A percentile compares a stretch with the other conserved stretches of the same genome.
phyloP scores from a whole-genome alignment of 2,888 invertebrate genomes.

The Laspeyria flexula region DNA sequence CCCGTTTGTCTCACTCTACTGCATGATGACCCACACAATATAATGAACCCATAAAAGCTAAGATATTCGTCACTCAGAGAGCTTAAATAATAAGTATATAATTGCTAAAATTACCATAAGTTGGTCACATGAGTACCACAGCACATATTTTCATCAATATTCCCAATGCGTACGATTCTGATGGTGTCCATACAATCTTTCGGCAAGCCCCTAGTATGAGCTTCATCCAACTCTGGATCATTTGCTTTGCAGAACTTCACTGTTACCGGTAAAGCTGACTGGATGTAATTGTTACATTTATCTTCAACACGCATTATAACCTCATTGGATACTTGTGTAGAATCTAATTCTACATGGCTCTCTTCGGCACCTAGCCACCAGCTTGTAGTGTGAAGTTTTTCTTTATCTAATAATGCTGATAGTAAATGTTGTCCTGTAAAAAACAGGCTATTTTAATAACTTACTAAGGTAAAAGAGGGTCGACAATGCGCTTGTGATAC shows the following conservation, averaged over 20 bases:
- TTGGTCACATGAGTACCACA: slow-evolving; percentile 95
- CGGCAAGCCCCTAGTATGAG: slow-evolving; percentile 90
- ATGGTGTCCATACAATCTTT: slow-evolving; percentile 92
- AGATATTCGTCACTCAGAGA: too few relatives aligned
- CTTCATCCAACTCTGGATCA: slow-evolving; percentile 86
- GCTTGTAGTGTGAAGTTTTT: slow-evolving; percentile 89
- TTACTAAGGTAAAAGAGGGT: too few relatives aligned
- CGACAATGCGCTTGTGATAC: too few relatives aligned
- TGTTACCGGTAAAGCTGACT: slow-evolving; percentile 86
- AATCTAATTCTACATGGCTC: slow-evolving; percentile 89
- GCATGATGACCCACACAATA: too few relatives aligned
- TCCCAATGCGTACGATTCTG: slow-evolving; percentile 91
- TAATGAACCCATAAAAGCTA: too few relatives aligned
- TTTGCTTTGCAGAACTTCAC: slow-evolving; percentile 87
- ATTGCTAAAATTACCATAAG: too few relatives aligned
- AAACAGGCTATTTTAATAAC: neutral
- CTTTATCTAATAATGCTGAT: slow-evolving; percentile 90
- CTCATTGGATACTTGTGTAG: slow-evolving; percentile 80
- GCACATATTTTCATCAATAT: slow-evolving; percentile 93
- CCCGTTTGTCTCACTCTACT: too few relatives aligned
- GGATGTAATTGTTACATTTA: slow-evolving; percentile 89
- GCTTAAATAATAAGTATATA: too few relatives aligned
- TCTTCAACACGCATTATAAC: slow-evolving; percentile 85
- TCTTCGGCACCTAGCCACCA: slow-evolving; percentile 94
- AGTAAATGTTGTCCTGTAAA: slow-evolving; percentile 92